Evolutionary conservation across 2,888 invertebrate genomes (phyloP).

Genomic region (Masnerella sp.): DNA sequence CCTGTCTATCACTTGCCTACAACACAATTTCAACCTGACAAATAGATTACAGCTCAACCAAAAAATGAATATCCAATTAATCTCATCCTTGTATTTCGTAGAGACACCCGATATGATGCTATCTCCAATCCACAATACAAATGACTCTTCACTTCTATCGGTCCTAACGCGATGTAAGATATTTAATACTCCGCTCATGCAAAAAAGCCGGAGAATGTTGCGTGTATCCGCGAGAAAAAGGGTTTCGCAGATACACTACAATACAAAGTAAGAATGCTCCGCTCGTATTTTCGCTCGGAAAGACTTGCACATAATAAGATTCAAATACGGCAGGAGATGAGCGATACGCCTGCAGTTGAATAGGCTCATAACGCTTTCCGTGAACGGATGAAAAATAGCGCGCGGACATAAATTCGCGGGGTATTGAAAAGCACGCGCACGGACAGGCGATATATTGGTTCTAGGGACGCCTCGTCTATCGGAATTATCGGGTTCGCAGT

Average conservation of each 20-base stretch:
- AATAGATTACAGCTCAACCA: slow-evolving; percentile 4
- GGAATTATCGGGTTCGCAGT: slow-evolving; percentile 49
- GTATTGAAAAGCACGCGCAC: slow-evolving; percentile 54
- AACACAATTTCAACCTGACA: not conserved
- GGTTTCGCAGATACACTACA: not conserved
- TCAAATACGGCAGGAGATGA: slow-evolving; percentile 39
- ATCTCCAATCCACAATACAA: slow-evolving; percentile 9
- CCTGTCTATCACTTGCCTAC: too few species aligned
- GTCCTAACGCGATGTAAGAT: slow-evolving; percentile 4
- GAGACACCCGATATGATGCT: slow-evolving; percentile 12
- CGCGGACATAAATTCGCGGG: slow-evolving; percentile 52
- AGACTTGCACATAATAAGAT: slow-evolving; percentile 29
- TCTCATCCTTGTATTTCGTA: not conserved
- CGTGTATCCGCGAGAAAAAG: not conserved
- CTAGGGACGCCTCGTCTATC: slow-evolving; percentile 51
- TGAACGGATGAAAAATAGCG: slow-evolving; percentile 43
- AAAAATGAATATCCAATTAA: slow-evolving; percentile 13
- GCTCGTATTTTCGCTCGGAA: slow-evolving; percentile 10
- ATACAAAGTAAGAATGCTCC: not conserved
- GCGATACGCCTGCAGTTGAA: slow-evolving; percentile 34
- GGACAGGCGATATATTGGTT: slow-evolving; percentile 55
- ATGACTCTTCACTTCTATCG: slow-evolving; percentile 14
- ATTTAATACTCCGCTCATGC: slow-evolving; percentile 16
- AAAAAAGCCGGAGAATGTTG: slow-evolving; percentile 18
- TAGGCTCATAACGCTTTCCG: slow-evolving; percentile 35